These are phyloP conservation scores for Apostichopus parvimensis DNA, from an alignment of 35 echinoderm and acorn worm genomes.

Conservation along the genomic window DNA sequence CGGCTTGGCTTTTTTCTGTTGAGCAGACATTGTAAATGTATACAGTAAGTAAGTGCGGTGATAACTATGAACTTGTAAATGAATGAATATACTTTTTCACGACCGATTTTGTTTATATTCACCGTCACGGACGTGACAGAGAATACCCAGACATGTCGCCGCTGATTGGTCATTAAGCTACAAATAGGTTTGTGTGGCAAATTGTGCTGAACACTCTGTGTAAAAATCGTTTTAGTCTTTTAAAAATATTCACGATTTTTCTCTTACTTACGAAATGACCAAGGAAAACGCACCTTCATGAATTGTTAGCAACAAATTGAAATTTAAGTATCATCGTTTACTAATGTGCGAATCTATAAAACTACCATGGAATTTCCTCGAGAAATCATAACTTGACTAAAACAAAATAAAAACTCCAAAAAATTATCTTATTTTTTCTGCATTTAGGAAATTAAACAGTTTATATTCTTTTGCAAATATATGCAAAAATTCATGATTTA, in stretches of 20 bases:
- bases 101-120: slow-evolving; percentile 1
- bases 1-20: not conserved
- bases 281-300: too few species aligned
- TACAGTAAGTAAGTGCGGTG: not conserved
- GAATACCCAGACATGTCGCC: not conserved
- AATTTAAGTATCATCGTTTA: not conserved
- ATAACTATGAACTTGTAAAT: not conserved
- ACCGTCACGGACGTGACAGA: slow-evolving; percentile 20
- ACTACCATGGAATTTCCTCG: not conserved
- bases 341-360: not conserved
- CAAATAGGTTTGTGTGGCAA: slow-evolving; percentile 7
- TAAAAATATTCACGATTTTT: slow-evolving; percentile 19
- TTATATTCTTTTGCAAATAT: not conserved
- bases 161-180: slow-evolving; percentile 9
- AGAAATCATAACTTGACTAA: not conserved
- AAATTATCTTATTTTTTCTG: not conserved
- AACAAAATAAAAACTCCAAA: not conserved
- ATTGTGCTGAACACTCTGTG: too few species aligned
- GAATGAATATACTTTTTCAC: not conserved
- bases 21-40: not conserved
- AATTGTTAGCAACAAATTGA: not conserved
- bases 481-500: slow-evolving; percentile 6
- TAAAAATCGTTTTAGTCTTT: slow-evolving; percentile 27
- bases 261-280: not conserved
- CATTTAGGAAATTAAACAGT: not conserved